Conservation (phyloP, 2,888 invertebrate species). For the Halictus quadricinctus region DNA sequence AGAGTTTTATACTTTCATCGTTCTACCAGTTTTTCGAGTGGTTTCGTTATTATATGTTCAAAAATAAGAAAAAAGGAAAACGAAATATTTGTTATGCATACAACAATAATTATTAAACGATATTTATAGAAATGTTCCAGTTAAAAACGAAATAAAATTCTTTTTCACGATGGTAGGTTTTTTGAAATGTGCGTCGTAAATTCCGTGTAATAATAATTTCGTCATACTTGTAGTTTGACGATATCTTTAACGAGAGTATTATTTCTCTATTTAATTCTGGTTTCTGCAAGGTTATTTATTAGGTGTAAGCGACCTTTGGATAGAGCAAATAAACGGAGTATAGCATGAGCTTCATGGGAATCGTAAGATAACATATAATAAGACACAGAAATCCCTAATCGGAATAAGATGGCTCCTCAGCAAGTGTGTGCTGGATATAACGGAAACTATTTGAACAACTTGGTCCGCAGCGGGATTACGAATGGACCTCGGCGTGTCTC, state of each 20-base stretch:
- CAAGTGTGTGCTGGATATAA: background rate
- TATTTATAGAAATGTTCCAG: too few species aligned
- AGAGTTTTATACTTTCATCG: too few species aligned
- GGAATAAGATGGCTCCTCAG: background rate
- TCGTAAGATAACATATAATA: background rate
- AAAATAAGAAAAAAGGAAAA: background rate
- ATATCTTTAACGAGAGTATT: background rate
- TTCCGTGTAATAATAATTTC: background rate
- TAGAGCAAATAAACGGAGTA: background rate
- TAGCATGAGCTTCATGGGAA: background rate
- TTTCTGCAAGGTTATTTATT: background rate
- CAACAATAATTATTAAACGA: background rate
- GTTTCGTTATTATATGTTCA: too few species aligned
- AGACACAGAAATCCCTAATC: background rate
- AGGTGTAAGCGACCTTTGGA: background rate
- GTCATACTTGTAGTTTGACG: background rate
- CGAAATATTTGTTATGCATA: background rate
- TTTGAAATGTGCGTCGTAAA: too few species aligned
- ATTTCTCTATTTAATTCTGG: background rate
- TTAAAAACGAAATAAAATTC: too few species aligned
- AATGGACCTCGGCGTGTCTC: conserved; percentile 1
- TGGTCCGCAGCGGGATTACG: background rate
- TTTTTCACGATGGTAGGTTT: too few species aligned
- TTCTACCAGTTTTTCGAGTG: too few species aligned
- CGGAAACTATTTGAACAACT: conserved; percentile 1